Base-by-base conservation (phyloP, 2,888 invertebrate genomes). In the Drosophila kanekoi region DNA sequence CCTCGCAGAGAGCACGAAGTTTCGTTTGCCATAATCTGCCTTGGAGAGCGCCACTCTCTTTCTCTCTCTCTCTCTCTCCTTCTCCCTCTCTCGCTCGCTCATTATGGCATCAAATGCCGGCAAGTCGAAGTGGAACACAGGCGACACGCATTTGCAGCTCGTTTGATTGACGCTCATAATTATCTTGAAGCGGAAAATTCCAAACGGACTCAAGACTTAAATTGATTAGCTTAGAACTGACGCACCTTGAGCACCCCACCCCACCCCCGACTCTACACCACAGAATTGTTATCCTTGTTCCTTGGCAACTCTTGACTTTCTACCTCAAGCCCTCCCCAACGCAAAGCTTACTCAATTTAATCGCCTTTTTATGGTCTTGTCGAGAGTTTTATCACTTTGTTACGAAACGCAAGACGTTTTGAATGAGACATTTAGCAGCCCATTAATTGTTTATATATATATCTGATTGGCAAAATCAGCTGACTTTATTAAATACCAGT, bases 171-270 rank as follows among this genome's bases (percentile, higher is more conserved):
- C 79, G 60, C 53, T 53, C 70, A 56, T 76, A 72, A 85, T 85
- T 75, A 85, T 79, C 68, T 66, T 66, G 47, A 72, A 78, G 72
- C 70, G 85, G 85, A 86, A 86, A 89, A 83, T 89, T 86, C 68
- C 85, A 67, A 62, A 44, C 49, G 10, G 5, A 44, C 23, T 38
- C 57, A 38, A 28, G 28, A 40, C 49, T n/a, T 40, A 51, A 80
- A 65, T 70, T 78, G 69, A 77, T 77, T 73, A 57, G 52, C 45
- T 41, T 44, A 35, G 6, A 33, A 11, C 45, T 49, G 58, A 59
- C 45, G 54, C 23, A 11, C 41, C 59, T 16, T 10, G 37, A 11
- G 11, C 6, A 1, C 13, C 14, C 11, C 28, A 20, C 20, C 0
- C 2, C 23, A 28, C 23, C 2, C 8, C 6, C 23, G 20, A 4